Percentiles rank a stretch among this genome's conserved stretches.
These are phyloP conservation scores for Chaetops frenatus DNA, from an alignment of 2,113 vertebrate species.

Conservation along the genomic window DNA sequence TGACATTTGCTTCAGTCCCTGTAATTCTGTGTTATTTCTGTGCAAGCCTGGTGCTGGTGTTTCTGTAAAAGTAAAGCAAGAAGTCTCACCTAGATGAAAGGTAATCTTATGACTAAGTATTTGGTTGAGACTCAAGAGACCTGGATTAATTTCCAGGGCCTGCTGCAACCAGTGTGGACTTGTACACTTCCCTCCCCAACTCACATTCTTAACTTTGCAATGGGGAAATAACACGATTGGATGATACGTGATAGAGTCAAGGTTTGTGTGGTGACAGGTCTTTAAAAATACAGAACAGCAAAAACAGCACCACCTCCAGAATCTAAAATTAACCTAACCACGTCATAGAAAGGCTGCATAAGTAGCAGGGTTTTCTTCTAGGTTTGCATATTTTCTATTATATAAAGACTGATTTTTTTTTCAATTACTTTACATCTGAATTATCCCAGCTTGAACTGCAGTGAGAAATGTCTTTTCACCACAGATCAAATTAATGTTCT, in stretches of 20 bases:
- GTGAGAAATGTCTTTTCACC: not conserved
- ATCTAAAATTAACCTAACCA: constrained; percentile 29
- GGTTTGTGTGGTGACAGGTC: not conserved
- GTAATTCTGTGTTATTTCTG: not conserved
- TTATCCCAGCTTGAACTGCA: not conserved
- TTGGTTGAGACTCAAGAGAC: not conserved
- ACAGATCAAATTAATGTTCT: not conserved
- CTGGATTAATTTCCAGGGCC: not conserved
- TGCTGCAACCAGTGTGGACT: not conserved
- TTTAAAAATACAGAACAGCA: constrained; percentile 21
- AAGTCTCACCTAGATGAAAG: not conserved
- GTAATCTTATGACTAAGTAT: not conserved
- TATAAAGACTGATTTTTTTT: not conserved
- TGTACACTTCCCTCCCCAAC: not conserved
- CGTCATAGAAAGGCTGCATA: not conserved
- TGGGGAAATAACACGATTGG: not conserved
- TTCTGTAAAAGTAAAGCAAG: not conserved
- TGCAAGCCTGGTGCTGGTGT: not conserved
- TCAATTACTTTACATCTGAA: not conserved
- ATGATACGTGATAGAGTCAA: not conserved
- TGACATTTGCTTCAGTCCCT: not conserved
- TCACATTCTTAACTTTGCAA: not conserved
- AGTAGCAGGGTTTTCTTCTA: not conserved
- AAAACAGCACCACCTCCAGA: constrained; percentile 37
- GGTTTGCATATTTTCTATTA: not conserved